A percentile compares a stretch with the other conserved stretches of the same genome.
These are phyloP conservation scores for Pantherophis alleghaniensis DNA, from an alignment of 2,797 vertebrate species.

Conservation along the genomic window DNA sequence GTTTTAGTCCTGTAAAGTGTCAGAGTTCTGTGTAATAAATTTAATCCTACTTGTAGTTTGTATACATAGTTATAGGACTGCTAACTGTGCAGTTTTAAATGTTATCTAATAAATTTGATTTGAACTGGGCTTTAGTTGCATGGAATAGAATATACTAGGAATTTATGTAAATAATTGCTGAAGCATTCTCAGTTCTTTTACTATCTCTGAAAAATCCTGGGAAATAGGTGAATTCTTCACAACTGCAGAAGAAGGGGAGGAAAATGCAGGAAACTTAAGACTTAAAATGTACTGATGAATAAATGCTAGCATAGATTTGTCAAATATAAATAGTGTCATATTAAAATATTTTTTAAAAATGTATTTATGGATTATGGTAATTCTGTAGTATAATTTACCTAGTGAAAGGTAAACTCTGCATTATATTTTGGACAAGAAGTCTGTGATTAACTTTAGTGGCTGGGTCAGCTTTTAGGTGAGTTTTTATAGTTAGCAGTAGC, in stretches of 20 bases:
- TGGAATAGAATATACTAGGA: background rate
- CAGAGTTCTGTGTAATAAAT: background rate
- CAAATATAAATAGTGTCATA: background rate
- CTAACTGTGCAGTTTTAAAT: background rate
- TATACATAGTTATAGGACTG: background rate
- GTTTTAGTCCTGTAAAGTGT: background rate
- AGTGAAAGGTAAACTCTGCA: background rate
- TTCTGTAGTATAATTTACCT: background rate
- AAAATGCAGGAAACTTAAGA: background rate
- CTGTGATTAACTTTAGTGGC: background rate
- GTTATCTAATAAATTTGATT: background rate
- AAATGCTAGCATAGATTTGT: background rate
- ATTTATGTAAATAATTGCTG: background rate
- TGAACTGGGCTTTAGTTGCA: background rate
- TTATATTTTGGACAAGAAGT: background rate
- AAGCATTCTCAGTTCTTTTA: background rate
- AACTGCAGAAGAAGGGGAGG: background rate
- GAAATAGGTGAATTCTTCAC: background rate
- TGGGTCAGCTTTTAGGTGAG: background rate
- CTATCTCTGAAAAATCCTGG: background rate
- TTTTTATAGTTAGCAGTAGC: background rate
- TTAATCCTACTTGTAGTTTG: background rate
- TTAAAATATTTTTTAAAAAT: background rate
- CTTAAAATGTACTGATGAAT: background rate
- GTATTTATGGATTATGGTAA: background rate